Evolutionary conservation across 2,113 vertebrate species (phyloP), one percentile per base, ranked within the genome.

Genomic region (Oryzias celebensis): DNA sequence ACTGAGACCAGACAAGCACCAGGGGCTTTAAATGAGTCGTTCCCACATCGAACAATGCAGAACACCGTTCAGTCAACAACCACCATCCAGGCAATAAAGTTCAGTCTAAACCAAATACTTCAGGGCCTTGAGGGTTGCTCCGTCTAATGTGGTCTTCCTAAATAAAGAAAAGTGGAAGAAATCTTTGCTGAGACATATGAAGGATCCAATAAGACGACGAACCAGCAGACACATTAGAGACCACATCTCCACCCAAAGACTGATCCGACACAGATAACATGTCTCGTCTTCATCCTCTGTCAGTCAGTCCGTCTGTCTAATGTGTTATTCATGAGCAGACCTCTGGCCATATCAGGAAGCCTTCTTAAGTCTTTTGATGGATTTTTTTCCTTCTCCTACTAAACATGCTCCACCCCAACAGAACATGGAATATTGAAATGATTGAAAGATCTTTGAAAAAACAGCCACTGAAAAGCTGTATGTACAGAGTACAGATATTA

Each of bases 271-370:
- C 24, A 68, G 76, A 71, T 68, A 78, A 79, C 82, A 78, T 65
- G 81, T 77, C 80, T 85, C 61, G 78, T 88, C 83, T 73, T 78
- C 75, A 65, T 81, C 75, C 52, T 68, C 5, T 76, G 60, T 75
- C 56, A 60, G 55, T 46, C 31, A 12, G 36, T 36, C 36, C 0
- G 36, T 36, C 36, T 36, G 36, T 36, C 14, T 68, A 72, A 85
- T 91, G 60, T 64, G 78, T 90, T 85, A 92, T 93, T 91, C 84
- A 92, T 89, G 28, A 44, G 1, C 22, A 70, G 71, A 89, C 88
- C 86, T 90, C 77, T 87, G 84, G 72, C 87, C 84, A 68, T 81
- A 86, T 84, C 80, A 83, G 71, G 84, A 62, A 63, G 72, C 52
- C 81, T 81, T 90, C 87, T 86, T 88, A 91, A 90, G 84, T 90